These are phyloP conservation scores for Lasioglossum malachurum DNA, from an alignment of 2,888 invertebrate genomes.

Conservation along the genomic window DNA sequence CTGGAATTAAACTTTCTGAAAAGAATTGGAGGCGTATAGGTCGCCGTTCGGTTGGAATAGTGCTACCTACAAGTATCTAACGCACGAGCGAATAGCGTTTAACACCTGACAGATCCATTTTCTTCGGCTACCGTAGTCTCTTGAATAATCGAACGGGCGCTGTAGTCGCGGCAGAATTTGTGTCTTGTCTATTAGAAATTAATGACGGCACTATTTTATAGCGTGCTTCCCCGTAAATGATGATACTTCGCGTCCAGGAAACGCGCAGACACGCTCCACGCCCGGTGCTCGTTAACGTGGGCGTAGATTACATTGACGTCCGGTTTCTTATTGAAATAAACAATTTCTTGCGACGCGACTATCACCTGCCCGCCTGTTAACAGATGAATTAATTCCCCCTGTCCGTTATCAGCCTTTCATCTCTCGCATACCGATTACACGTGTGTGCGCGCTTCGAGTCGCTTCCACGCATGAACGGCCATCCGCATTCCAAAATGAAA, in stretches of 20 bases:
- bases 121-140: slow-evolving; percentile 25
- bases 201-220: slow-evolving; percentile 60
- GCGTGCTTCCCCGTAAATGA: slow-evolving; percentile 47
- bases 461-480: not conserved
- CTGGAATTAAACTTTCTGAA: not conserved
- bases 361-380: slow-evolving; percentile 15
- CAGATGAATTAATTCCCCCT: slow-evolving; percentile 18
- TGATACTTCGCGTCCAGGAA: slow-evolving; percentile 64
- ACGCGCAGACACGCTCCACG: slow-evolving; percentile 32
- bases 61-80: not conserved
- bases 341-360: slow-evolving; percentile 29
- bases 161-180: slow-evolving; percentile 35
- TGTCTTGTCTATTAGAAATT: slow-evolving; percentile 59
- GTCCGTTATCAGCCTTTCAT: not conserved
- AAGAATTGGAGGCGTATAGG: not conserved
- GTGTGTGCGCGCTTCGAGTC: not conserved
- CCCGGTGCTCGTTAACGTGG: slow-evolving; percentile 43
- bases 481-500: not conserved
- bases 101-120: slow-evolving; percentile 32
- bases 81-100: not conserved
- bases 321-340: slow-evolving; percentile 52
- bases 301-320: slow-evolving; percentile 44
- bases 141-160: slow-evolving; percentile 46
- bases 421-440: not conserved
- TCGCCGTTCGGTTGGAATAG: not conserved